Percentiles rank a stretch among this genome's conserved stretches.
Evolutionary conservation across 2,113 vertebrate species (phyloP).

Genomic region (Micromys minutus): DNA sequence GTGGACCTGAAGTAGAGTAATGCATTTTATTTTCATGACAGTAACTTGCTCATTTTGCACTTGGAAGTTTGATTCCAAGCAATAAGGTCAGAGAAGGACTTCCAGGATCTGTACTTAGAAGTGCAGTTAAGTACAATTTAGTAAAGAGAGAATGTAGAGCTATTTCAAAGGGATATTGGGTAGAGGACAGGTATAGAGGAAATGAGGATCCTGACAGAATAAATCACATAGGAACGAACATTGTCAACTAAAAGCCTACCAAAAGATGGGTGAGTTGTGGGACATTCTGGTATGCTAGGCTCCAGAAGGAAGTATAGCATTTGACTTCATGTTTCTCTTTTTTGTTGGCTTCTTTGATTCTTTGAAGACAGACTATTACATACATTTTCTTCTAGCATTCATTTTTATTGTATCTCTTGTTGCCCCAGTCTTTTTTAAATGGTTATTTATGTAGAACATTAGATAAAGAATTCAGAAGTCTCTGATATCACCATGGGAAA

Average conservation of each 20-base stretch:
- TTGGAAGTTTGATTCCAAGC: conserved; percentile 13
- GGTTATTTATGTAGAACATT: conserved; percentile 64
- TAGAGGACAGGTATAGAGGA: background rate
- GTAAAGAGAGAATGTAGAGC: conserved; percentile 28
- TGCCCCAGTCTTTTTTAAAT: conserved; percentile 2
- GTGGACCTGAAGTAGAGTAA: background rate
- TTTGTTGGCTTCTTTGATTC: conserved; percentile 1
- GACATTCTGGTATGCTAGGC: background rate
- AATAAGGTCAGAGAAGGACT: background rate
- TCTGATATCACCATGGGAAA: conserved; percentile 47
- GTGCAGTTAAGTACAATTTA: background rate
- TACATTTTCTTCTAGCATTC: conserved; percentile 4
- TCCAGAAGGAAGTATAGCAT: conserved; percentile 17
- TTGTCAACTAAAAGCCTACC: background rate
- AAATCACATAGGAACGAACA: conserved; percentile 14
- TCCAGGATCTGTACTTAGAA: conserved; percentile 50
- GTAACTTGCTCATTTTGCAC: background rate
- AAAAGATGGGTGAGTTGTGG: background rate
- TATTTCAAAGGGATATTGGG: conserved; percentile 48
- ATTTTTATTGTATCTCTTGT: background rate
- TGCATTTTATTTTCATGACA: background rate
- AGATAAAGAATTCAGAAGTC: conserved; percentile 37
- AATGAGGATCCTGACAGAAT: conserved; percentile 13
- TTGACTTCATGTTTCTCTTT: background rate
- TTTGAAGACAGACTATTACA: background rate